Evolutionary conservation across 92 coral and sea anemone species (phyloP), one percentile per base, ranked within the genome.

Genomic region (Parazoanthus atlanticus): DNA sequence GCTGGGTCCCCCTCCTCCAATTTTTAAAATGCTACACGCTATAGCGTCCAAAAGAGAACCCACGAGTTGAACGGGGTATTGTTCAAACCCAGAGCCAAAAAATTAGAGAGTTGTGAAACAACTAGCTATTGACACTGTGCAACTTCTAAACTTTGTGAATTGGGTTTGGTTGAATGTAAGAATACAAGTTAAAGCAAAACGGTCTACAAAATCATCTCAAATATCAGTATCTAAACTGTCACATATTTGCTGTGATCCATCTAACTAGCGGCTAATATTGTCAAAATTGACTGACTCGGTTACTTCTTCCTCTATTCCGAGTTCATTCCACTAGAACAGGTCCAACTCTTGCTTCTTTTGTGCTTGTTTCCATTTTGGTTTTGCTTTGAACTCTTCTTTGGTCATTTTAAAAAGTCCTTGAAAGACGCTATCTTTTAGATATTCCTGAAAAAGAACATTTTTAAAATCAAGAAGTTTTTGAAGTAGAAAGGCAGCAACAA

Each of bases 331-430:
- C 86, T 93, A 94, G 86, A 92, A 94, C 88, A 94, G 52, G 23
- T 92, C 87, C n/a, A 41, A 61, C n/a, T 5, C 30, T 52, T 93
- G 91, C 89, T 94, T 94, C 52, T 26, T 61, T 11, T 93, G 80
- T 41, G 90, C 88, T 66, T 91, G 93, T 73, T 89, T 93, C 97
- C 97, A 94, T 31, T 85, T 67, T 2, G 97, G 92, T 12, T 78
- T 64, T 40, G 47, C 41, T 31, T 77, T 79, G 90, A 90, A 94
- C 0, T 86, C 92, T 43, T 80, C 79, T 71, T 86, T 89, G 52
- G 95, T 78, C 93, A 94, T 93, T 77, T 86, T 75, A 81, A 94
- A 93, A 19, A 91, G 76, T 13, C 58, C 21, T 41, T 88, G 73
- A 78, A 94, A 94, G 29, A 78, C 92, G 32, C 74, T 61, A 40